phyloP scores from a whole-genome alignment of 2,797 vertebrate genomes.

The Allobates femoralis region DNA sequence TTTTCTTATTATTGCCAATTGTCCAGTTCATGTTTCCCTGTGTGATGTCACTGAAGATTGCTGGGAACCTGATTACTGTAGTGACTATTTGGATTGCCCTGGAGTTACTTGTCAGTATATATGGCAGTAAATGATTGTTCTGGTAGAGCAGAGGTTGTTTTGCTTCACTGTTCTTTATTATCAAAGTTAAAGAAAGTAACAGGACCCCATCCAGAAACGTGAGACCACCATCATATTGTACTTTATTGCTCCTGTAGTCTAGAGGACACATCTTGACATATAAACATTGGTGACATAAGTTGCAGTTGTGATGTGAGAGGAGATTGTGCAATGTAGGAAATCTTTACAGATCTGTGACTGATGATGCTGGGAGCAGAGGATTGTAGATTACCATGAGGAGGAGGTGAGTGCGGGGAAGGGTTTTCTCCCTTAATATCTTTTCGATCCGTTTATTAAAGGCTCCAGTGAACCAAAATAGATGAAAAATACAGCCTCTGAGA shows the following conservation, averaged over 20 bases:
- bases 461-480: neutral
- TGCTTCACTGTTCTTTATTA: neutral
- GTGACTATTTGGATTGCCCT: no score
- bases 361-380: neutral
- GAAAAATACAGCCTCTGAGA: neutral
- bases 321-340: neutral
- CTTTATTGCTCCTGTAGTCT: neutral
- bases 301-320: neutral
- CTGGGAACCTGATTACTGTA: no score
- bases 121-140: no score
- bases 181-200: neutral
- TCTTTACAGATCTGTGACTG: neutral
- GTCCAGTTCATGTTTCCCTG: no score
- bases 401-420: no score
- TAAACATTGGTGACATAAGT: neutral
- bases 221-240: neutral
- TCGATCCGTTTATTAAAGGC: neutral
- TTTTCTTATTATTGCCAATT: no score
- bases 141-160: no score
- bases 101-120: no score
- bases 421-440: neutral
- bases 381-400: neutral
- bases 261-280: neutral
- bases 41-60: no score
- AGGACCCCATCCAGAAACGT: neutral